phyloP scores from a whole-genome alignment of 1,140 invertebrate species.

The Zaprionus capensis region DNA sequence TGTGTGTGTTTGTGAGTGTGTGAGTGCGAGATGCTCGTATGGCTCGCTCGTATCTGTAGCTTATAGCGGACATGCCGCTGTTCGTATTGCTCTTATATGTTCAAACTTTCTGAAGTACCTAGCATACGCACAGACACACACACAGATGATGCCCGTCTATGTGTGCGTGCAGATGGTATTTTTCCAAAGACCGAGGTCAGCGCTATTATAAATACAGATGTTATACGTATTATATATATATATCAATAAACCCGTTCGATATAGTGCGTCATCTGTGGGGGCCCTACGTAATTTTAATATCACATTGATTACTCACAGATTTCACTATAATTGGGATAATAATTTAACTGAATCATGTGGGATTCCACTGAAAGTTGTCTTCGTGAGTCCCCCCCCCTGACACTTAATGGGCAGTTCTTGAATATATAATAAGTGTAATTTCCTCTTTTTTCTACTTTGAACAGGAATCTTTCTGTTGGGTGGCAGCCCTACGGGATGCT shows the following conservation, averaged over 20 bases:
- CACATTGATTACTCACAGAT: slow-evolving; percentile 29
- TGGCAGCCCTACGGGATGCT: not conserved
- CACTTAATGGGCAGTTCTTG: not conserved
- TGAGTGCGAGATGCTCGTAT: slow-evolving; percentile 18
- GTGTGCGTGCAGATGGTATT: slow-evolving; percentile 41
- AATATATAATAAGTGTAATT: not conserved
- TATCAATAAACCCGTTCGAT: slow-evolving; percentile 24
- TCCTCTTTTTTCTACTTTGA: not conserved
- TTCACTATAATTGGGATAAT: slow-evolving; percentile 35
- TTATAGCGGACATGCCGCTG: slow-evolving; percentile 37
- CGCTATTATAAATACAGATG: slow-evolving; percentile 40
- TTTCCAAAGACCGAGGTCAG: slow-evolving; percentile 40
- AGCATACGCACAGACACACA: slow-evolving; percentile 12
- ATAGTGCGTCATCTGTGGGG: slow-evolving; percentile 56
- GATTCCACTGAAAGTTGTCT: not conserved
- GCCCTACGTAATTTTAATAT: slow-evolving; percentile 15
- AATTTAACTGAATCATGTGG: not conserved
- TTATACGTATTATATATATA: slow-evolving; percentile 9
- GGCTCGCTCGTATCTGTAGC: slow-evolving; percentile 31
- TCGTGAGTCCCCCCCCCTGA: not conserved
- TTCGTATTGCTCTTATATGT: slow-evolving; percentile 47
- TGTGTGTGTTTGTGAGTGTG: not conserved
- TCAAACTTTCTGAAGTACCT: slow-evolving; percentile 63
- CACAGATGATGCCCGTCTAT: not conserved
- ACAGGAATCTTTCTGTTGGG: not conserved